Percentiles rank a stretch among this genome's conserved stretches.
phyloP scores from a whole-genome alignment of 1,140 invertebrate genomes.

The Leptestheria dahalacensis region DNA sequence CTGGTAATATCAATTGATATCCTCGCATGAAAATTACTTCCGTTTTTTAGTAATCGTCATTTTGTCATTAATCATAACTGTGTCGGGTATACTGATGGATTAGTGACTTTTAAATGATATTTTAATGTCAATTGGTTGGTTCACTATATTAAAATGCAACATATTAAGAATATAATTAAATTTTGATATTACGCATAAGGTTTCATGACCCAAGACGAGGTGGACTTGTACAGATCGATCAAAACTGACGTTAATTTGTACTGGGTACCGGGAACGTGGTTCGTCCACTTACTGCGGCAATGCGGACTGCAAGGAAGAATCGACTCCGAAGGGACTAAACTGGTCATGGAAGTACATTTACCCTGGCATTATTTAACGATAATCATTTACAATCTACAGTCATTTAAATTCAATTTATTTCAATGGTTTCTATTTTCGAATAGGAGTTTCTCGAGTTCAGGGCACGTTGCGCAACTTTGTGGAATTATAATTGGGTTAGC shows the following conservation, averaged over 20 bases:
- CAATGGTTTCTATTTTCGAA: conserved; percentile 21
- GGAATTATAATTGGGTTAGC: conserved; percentile 89
- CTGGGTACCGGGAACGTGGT: conserved; percentile 53
- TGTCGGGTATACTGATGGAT: too few relatives aligned
- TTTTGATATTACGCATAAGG: conserved; percentile 27
- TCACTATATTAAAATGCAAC: neutral
- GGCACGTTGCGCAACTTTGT: conserved; percentile 48
- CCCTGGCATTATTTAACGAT: neutral
- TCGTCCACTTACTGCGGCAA: conserved; percentile 42
- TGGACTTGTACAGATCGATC: conserved; percentile 42
- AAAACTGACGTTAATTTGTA: conserved; percentile 36
- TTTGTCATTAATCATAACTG: too few relatives aligned
- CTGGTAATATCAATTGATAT: conserved; percentile 8
- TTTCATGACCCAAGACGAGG: conserved; percentile 43
- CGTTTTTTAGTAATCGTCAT: too few relatives aligned
- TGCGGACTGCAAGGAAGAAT: conserved; percentile 25
- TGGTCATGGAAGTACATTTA: conserved; percentile 43
- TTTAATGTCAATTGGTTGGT: conserved; percentile 3
- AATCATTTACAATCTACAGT: neutral
- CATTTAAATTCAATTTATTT: neutral
- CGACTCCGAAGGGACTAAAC: conserved; percentile 43
- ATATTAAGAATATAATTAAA: neutral
- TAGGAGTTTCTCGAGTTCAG: conserved; percentile 52
- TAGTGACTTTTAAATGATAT: neutral
- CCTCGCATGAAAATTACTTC: too few relatives aligned